A percentile compares a stretch with the other conserved stretches of the same genome.
Evolutionary conservation across 2,888 invertebrate genomes (phyloP).

Genomic region (Nemoura dubitans): DNA sequence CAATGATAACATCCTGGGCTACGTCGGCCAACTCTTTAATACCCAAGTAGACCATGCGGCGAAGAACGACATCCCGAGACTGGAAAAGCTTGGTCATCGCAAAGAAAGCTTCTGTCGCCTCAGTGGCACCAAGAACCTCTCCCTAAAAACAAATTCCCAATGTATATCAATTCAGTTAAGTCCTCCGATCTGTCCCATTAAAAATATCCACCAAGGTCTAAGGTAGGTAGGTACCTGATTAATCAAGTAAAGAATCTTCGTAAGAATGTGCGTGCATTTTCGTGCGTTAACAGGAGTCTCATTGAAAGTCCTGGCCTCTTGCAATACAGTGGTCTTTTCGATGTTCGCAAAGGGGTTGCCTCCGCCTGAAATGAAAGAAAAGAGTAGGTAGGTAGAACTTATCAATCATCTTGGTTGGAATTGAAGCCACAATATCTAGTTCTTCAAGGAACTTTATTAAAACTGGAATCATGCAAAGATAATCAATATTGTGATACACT

Average conservation of each 20-base stretch:
- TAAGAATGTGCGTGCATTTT: slow-evolving; percentile 95
- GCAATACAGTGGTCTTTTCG: slow-evolving; percentile 96
- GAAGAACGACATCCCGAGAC: slow-evolving; percentile 92
- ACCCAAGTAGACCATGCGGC: slow-evolving; percentile 95
- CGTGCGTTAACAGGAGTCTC: slow-evolving; percentile 96
- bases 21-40: slow-evolving; percentile 93
- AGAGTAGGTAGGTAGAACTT: neutral
- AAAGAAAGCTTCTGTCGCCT: slow-evolving; percentile 99
- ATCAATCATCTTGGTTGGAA: too few species aligned
- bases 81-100: slow-evolving; percentile 99
- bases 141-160: slow-evolving; percentile 65
- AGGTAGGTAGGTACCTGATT: slow-evolving; percentile 81
- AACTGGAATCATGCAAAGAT: too few species aligned
- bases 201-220: neutral
- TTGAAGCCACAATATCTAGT: too few species aligned
- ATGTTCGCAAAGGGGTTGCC: slow-evolving; percentile 90
- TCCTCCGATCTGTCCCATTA: neutral
- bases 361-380: slow-evolving; percentile 66
- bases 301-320: slow-evolving; percentile 97
- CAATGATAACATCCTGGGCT: slow-evolving; percentile 99
- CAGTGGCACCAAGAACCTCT: slow-evolving; percentile 88
- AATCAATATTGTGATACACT: too few species aligned
- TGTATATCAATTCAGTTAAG: neutral
- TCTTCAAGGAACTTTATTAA: too few species aligned
- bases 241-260: slow-evolving; percentile 94